These are phyloP conservation scores for Folsomia candida DNA, from an alignment of 2,888 invertebrate species.

Conservation along the genomic window DNA sequence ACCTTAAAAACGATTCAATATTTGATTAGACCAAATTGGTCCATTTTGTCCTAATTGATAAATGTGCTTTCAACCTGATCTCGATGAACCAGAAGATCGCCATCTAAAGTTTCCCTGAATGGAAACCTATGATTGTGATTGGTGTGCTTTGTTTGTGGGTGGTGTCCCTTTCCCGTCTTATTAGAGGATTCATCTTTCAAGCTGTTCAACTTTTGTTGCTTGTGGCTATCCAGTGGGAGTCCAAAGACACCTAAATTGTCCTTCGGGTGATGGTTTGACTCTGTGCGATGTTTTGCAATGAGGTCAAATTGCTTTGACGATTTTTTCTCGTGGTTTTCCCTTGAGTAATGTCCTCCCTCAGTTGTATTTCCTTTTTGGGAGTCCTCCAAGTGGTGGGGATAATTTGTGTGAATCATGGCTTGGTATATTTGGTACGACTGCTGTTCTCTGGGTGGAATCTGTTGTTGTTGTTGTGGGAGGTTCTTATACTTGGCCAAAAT, in stretches of 20 bases:
- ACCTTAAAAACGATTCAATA: conserved; percentile 22
- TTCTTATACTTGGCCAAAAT: conserved; percentile 29
- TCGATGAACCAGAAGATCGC: conserved; percentile 33
- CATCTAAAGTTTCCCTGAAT: conserved; percentile 30
- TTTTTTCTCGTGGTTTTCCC: neutral
- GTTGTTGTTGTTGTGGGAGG: neutral
- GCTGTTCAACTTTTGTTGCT: neutral
- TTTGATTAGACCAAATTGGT: too few relatives aligned
- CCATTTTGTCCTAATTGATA: too few relatives aligned
- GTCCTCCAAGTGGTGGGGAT: neutral
- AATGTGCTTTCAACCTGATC: conserved; percentile 14
- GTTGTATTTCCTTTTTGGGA: neutral
- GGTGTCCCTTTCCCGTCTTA: neutral
- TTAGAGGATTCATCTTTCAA: neutral
- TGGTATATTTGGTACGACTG: conserved; percentile 1
- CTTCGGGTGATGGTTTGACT: neutral
- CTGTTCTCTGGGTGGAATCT: neutral
- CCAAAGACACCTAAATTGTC: neutral
- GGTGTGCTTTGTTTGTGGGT: conserved; percentile 2
- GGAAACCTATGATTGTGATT: conserved; percentile 25
- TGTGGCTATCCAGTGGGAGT: neutral
- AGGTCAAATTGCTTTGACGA: neutral
- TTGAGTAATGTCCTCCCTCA: neutral
- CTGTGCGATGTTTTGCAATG: neutral
- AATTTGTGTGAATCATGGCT: neutral